phyloP scores from a whole-genome alignment of 2,113 vertebrate genomes.

The Chlorocebus sabaeus region DNA sequence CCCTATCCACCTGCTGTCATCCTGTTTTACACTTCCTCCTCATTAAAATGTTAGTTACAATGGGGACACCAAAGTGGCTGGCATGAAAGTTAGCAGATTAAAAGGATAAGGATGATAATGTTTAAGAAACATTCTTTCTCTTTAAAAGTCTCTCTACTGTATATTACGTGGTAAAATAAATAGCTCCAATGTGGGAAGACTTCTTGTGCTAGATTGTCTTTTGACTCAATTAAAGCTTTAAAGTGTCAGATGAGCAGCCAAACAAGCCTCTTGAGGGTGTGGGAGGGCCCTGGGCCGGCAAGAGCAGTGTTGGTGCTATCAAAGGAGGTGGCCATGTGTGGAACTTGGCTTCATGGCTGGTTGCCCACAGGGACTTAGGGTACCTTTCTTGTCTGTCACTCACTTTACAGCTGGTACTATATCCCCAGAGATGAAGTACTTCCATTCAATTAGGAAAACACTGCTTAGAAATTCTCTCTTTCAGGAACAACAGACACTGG shows the following conservation, averaged over 20 bases:
- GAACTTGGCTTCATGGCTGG: not conserved
- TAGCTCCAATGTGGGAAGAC: not conserved
- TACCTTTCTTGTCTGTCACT: not conserved
- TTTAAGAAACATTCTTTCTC: slow-evolving; percentile 26
- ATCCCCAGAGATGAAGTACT: not conserved
- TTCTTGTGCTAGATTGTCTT: slow-evolving; percentile 25
- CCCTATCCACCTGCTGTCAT: not conserved
- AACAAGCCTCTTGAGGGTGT: not conserved
- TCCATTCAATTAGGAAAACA: slow-evolving; percentile 1
- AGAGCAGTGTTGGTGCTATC: not conserved
- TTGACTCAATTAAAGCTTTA: slow-evolving; percentile 48
- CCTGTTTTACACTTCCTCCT: not conserved
- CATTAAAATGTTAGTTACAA: not conserved
- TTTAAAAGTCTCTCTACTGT: not conserved
- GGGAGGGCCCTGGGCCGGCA: not conserved
- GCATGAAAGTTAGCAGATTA: not conserved
- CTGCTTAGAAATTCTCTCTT: not conserved
- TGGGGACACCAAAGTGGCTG: not conserved
- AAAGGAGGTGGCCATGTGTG: not conserved
- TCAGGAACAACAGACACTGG: too few relatives aligned
- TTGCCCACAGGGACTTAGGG: not conserved
- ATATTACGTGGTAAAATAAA: not conserved
- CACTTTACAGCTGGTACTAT: not conserved
- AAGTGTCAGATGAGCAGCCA: slow-evolving; percentile 10
- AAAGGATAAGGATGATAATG: not conserved